Evolutionary conservation across 2,888 invertebrate species (phyloP), one percentile per base, ranked within the genome.

Genomic region (Melieria crassipennis): DNA sequence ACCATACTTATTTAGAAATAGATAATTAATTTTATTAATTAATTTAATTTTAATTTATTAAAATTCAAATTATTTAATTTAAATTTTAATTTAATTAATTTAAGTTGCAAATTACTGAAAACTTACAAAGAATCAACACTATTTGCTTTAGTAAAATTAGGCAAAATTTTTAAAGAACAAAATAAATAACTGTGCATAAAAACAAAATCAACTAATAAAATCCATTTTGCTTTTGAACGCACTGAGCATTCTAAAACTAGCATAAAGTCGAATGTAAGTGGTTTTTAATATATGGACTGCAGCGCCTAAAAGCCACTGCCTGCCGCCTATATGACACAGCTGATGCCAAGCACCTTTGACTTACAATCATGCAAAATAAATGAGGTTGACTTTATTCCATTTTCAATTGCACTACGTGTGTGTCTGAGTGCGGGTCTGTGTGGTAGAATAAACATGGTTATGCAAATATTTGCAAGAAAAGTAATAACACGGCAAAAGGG

Each of bases 371-470:
- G 67, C 63, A 64, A 71, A 68, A 71, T 68, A 72, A 72, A 72
- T 69, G 69, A 69, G 72, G 69, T 72, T 72, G 68, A 72, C 72
- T 72, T 72, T 71, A 71, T 71, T 68, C 68, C 63, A 71, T 68
- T 71, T 71, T 67, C 68, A 50, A 68, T 52, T 70, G 56, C 42
- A 62, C 61, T 62, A 61, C 42, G 48, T 46, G 55, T 9, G 13
- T 16, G 48, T 61, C n/a, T 11, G 16, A 11, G 45, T 62, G 56
- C 56, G 11, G 10, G 48, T 30, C 43, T 52, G 43, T 43, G 60
- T 52, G 13, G 56, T 11, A 57, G 11, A 72, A 65, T 66, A 72
- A 69, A 72, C 72, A 69, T 56, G 61, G 60, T 66, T 72, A 69
- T 69, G 69, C 69, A 72, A 69, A 72, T 72, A 72, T 72, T 72